Evolutionary conservation across 2,113 vertebrate genomes (phyloP).

Genomic region (mouse (Mus musculus)): GRCm39 chrX:36077501-36078000

Average conservation of each 20-base stretch:
- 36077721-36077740: not conserved
- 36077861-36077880: conserved; percentile 24
- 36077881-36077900: conserved; percentile 31
- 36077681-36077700: not conserved
- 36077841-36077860: conserved; percentile 50
- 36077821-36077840: conserved; percentile 52
- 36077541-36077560: not conserved
- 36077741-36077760: not conserved
- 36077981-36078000: not conserved
- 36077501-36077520: not conserved
- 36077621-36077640: not conserved
- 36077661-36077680: conserved; percentile 18
- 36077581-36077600: not conserved
- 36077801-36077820: conserved; percentile 11
- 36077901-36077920: conserved; percentile 46
- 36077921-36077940: not conserved
- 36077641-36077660: not conserved
- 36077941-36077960: conserved; percentile 18
- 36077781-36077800: conserved; percentile 39
- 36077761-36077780: not conserved
- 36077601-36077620: not conserved
- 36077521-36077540: not conserved
- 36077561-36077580: not conserved
- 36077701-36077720: not conserved
- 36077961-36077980: not conserved